Percentiles rank a stretch among this genome's conserved stretches.
Evolutionary conservation across 2,888 invertebrate genomes (phyloP).

Genomic region (Bembecia ichneumoniformis): DNA sequence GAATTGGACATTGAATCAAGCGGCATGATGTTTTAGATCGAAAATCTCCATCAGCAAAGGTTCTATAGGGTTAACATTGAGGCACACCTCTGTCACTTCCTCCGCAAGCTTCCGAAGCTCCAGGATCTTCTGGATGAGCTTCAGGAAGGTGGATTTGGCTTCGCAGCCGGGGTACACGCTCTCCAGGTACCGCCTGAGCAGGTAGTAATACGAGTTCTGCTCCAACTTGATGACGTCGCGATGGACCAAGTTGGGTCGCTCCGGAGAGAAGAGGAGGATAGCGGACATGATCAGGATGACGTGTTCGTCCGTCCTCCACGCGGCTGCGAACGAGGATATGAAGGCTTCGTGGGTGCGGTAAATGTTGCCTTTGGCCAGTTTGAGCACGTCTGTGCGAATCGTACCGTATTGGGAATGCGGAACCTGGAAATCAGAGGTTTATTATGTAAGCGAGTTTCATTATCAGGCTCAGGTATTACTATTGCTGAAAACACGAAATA

Average conservation of each 20-base stretch:
- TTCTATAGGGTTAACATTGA: slow-evolving; percentile 95
- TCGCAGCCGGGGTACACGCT: slow-evolving; percentile 89
- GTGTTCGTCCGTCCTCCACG: slow-evolving; percentile 89
- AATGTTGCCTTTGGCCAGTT: slow-evolving; percentile 90
- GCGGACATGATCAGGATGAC: slow-evolving; percentile 93
- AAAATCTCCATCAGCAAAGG: slow-evolving; percentile 96
- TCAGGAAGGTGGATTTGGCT: slow-evolving; percentile 88
- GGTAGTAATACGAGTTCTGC: slow-evolving; percentile 91
- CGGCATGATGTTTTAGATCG: slow-evolving; percentile 82
- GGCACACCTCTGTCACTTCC: slow-evolving; percentile 91
- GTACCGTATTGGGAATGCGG: slow-evolving; percentile 84
- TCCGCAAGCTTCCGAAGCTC: slow-evolving; percentile 91
- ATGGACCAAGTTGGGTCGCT: slow-evolving; percentile 84
- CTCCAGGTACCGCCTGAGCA: slow-evolving; percentile 86
- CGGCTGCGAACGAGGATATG: slow-evolving; percentile 86
- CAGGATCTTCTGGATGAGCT: slow-evolving; percentile 91
- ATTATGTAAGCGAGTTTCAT: too few relatives aligned
- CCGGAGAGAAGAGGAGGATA: slow-evolving; percentile 91
- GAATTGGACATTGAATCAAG: slow-evolving; percentile 15
- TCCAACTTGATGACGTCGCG: slow-evolving; percentile 87
- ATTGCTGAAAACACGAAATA: too few relatives aligned
- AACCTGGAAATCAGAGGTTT: slow-evolving; percentile 74
- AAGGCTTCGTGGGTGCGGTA: slow-evolving; percentile 89
- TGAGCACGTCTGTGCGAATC: slow-evolving; percentile 90
- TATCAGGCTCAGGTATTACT: too few relatives aligned